Evolutionary conservation across 2,797 vertebrate genomes (phyloP).

Genomic region (Threskiornis aethiopicus): DNA sequence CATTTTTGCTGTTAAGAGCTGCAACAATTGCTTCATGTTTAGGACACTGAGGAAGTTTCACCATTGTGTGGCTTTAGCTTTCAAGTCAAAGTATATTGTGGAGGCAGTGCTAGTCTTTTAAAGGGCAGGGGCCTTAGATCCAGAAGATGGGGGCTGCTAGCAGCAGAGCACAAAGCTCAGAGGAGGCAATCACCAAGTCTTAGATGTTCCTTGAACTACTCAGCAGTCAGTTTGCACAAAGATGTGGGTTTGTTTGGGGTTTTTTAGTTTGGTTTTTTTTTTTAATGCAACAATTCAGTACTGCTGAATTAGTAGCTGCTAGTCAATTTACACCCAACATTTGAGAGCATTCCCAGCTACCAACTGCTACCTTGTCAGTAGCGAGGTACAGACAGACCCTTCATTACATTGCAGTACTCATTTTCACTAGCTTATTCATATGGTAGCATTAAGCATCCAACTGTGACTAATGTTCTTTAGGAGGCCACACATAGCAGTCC

Average conservation of each 20-base stretch:
- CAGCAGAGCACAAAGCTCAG: background rate
- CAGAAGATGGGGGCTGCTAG: background rate
- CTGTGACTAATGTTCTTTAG: background rate
- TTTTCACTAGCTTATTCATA: background rate
- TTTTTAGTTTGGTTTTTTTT: background rate
- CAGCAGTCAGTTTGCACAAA: background rate
- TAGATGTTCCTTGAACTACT: background rate
- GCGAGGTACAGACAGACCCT: background rate
- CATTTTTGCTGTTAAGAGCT: background rate
- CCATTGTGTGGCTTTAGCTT: background rate
- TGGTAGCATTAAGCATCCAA: background rate
- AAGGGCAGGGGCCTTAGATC: background rate
- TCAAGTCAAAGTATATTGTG: background rate
- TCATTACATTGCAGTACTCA: background rate
- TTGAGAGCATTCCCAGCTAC: background rate
- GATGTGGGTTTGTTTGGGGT: background rate
- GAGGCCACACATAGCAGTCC: background rate
- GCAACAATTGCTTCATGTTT: background rate
- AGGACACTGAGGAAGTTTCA: background rate
- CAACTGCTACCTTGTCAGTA: background rate
- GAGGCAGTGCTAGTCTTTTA: background rate
- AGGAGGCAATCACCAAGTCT: background rate
- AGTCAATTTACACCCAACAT: background rate
- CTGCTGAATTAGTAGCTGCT: too few relatives aligned
- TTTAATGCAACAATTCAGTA: background rate